phyloP scores from a whole-genome alignment of 2,888 invertebrate species.

The Heliconius charithonia region DNA sequence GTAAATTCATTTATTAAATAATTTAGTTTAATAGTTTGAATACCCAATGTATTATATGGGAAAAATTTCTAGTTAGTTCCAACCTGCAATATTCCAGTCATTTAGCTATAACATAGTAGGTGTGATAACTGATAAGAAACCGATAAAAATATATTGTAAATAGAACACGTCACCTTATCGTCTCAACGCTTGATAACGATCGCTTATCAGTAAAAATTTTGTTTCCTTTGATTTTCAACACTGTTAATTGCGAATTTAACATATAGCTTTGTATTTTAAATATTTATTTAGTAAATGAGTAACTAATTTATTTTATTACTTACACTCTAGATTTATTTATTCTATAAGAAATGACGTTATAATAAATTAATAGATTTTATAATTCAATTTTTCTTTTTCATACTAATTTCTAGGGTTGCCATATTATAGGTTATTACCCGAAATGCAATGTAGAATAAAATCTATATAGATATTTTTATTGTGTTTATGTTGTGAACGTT shows the following conservation, averaged over 20 bases:
- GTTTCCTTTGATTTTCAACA: constrained; percentile 15
- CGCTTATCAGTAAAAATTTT: constrained; percentile 29
- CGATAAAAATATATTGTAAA: constrained; percentile 33
- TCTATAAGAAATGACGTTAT: neutral
- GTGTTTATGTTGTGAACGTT: neutral
- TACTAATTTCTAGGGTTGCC: neutral
- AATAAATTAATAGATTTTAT: neutral
- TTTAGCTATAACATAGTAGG: constrained; percentile 5
- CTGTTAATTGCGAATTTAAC: neutral
- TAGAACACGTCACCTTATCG: constrained; percentile 30
- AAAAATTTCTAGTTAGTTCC: neutral
- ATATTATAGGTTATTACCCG: neutral
- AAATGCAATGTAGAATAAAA: neutral
- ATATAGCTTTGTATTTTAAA: neutral
- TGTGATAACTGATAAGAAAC: constrained; percentile 17
- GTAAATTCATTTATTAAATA: too few species aligned
- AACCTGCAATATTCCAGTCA: neutral
- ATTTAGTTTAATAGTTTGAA: too few species aligned
- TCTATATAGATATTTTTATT: neutral
- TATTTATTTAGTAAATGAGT: neutral
- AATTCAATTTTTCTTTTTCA: neutral
- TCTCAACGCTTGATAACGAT: constrained; percentile 33
- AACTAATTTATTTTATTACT: neutral
- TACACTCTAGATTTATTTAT: neutral
- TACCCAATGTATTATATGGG: too few species aligned